Conservation (phyloP, 2,113 vertebrate genomes). For the Heliornis fulica region DNA sequence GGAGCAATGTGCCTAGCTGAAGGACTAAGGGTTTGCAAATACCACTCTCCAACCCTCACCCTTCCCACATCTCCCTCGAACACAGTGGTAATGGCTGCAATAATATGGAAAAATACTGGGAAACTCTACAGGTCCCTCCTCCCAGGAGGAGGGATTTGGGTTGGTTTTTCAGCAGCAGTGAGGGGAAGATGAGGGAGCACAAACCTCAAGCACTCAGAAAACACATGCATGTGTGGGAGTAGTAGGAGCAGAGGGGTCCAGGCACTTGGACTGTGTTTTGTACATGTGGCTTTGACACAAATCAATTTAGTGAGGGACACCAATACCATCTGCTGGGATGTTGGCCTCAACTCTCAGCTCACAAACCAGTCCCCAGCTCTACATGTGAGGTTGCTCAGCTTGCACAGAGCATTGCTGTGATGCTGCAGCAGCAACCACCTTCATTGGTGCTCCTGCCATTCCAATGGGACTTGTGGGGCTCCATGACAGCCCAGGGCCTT, state of each 20-base stretch:
- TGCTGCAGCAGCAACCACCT: neutral
- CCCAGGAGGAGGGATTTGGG: neutral
- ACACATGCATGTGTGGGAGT: neutral
- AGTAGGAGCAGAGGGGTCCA: neutral
- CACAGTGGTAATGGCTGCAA: neutral
- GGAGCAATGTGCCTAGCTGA: neutral
- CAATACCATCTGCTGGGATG: neutral
- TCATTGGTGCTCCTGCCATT: slow-evolving; percentile 11
- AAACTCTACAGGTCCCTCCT: neutral
- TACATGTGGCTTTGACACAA: neutral
- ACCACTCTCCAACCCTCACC: neutral
- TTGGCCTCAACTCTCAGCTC: neutral
- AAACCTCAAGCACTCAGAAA: neutral
- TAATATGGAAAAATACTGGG: neutral
- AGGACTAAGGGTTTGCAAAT: neutral
- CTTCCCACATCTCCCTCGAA: neutral
- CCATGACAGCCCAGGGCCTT: neutral
- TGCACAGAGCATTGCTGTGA: neutral
- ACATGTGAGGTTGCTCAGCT: neutral
- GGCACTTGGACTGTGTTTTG: neutral
- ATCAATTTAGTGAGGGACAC: neutral
- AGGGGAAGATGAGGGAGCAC: neutral
- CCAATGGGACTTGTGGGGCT: neutral
- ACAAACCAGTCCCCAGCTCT: slow-evolving; percentile 7
- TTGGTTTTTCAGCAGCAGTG: neutral